Conservation (phyloP, 2,888 invertebrate species). For the Monopis laevigella region DNA sequence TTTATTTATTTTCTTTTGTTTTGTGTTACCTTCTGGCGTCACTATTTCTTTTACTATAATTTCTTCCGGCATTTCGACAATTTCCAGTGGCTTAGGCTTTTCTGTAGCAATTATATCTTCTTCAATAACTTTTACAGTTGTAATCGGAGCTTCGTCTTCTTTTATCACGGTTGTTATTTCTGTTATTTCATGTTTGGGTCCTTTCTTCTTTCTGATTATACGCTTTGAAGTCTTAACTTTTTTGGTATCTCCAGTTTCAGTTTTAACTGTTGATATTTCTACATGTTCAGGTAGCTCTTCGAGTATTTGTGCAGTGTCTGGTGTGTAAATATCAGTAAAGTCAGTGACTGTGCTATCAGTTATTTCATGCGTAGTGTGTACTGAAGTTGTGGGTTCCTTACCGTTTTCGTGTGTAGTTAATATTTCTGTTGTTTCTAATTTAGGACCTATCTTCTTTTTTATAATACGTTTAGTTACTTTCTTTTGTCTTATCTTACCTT, state of each 20-base stretch:
- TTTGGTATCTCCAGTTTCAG: slow-evolving; percentile 36
- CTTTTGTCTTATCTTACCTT: slow-evolving; percentile 7
- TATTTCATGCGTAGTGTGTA: slow-evolving; percentile 28
- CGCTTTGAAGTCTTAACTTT: slow-evolving; percentile 24
- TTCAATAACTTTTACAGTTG: slow-evolving; percentile 17
- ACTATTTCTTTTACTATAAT: slow-evolving; percentile 16
- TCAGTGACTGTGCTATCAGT: slow-evolving; percentile 22
- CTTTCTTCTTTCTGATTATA: slow-evolving; percentile 27
- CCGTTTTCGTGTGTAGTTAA: slow-evolving; percentile 49
- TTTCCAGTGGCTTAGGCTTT: slow-evolving; percentile 1
- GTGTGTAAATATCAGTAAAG: slow-evolving; percentile 22
- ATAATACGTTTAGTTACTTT: slow-evolving; percentile 19
- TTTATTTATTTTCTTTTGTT: slow-evolving; percentile 33
- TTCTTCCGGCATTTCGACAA: slow-evolving; percentile 33
- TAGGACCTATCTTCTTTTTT: slow-evolving; percentile 31
- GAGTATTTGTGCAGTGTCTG: slow-evolving; percentile 25
- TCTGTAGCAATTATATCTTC: slow-evolving; percentile 9
- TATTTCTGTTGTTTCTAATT: slow-evolving; percentile 47
- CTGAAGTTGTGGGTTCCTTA: slow-evolving; percentile 25
- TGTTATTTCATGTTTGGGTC: slow-evolving; percentile 33
- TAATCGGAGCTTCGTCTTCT: slow-evolving; percentile 23
- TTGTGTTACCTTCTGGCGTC: slow-evolving; percentile 12
- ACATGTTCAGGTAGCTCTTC: slow-evolving; percentile 23
- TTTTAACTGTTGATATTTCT: slow-evolving; percentile 38
- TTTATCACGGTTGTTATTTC: slow-evolving; percentile 29